Percentiles rank a stretch among this genome's conserved stretches.
Evolutionary conservation across 2,113 vertebrate species (phyloP).

Genomic region (Thunnus thynnus): DNA sequence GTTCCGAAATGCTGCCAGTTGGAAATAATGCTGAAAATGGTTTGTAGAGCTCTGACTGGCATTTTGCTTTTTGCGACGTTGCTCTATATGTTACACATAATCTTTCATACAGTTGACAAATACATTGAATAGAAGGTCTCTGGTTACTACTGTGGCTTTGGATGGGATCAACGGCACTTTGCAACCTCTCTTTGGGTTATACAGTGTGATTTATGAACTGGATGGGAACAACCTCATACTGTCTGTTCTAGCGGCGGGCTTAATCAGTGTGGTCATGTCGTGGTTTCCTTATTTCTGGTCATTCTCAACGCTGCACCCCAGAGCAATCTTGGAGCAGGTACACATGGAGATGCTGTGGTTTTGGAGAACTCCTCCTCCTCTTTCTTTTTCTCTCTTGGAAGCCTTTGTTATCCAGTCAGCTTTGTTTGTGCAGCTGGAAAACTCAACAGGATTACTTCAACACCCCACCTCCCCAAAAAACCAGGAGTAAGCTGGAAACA

Average conservation of each 20-base stretch:
- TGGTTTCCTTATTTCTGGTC: constrained; percentile 71
- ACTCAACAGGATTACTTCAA: constrained; percentile 69
- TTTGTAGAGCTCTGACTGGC: constrained; percentile 24
- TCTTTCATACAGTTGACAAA: constrained; percentile 40
- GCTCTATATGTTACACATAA: background rate
- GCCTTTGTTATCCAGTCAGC: constrained; percentile 77
- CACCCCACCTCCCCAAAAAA: constrained; percentile 64
- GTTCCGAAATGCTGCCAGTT: constrained; percentile 37
- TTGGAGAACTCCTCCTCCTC: constrained; percentile 36
- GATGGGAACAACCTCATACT: constrained; percentile 32
- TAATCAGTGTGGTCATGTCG: constrained; percentile 74
- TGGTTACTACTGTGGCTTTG: constrained; percentile 67
- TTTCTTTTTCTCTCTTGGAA: constrained; percentile 61
- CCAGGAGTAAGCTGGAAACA: constrained; percentile 59
- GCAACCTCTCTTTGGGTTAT: constrained; percentile 43
- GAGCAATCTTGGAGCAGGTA: constrained; percentile 70
- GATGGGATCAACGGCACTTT: constrained; percentile 36
- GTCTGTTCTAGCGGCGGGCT: constrained; percentile 38
- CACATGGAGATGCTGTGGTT: constrained; percentile 69
- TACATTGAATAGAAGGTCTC: constrained; percentile 44
- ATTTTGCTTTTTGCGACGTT: constrained; percentile 22
- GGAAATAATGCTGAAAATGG: constrained; percentile 32
- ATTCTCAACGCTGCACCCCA: constrained; percentile 29
- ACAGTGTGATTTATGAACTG: constrained; percentile 66
- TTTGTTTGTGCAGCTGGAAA: constrained; percentile 88